Conservation (phyloP, 2,888 invertebrate genomes). For the Panorpa germanica region DNA sequence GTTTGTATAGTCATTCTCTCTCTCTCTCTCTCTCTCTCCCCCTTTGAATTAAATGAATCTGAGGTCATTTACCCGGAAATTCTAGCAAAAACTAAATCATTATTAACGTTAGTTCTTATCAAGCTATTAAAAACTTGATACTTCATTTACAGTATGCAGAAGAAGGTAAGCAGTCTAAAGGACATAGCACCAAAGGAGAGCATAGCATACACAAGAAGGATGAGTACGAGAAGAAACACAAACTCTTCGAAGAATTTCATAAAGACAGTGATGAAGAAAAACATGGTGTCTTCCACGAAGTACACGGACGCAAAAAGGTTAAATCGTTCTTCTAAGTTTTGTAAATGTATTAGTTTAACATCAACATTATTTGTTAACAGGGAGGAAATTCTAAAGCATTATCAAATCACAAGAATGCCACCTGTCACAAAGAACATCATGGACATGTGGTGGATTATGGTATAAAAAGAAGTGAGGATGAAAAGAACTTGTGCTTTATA, state of each 20-base stretch:
- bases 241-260: constrained; percentile 56
- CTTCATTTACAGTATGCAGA: constrained; percentile 29
- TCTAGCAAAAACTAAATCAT: too few relatives aligned
- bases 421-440: constrained; percentile 48
- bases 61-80: too few relatives aligned
- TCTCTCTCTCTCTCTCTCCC: too few relatives aligned
- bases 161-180: constrained; percentile 48
- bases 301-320: constrained; percentile 28
- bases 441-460: constrained; percentile 47
- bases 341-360: neutral
- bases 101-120: too few relatives aligned
- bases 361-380: constrained; percentile 18
- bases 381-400: constrained; percentile 37
- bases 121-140: too few relatives aligned
- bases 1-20: too few relatives aligned
- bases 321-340: too few relatives aligned
- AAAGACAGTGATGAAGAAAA: constrained; percentile 46
- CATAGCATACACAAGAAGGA: constrained; percentile 59
- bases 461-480: constrained; percentile 53
- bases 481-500: constrained; percentile 48
- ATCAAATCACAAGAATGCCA: constrained; percentile 27
- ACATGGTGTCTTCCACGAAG: constrained; percentile 37
- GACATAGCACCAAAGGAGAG: constrained; percentile 54
- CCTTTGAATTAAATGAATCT: too few relatives aligned
- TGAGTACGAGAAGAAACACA: constrained; percentile 54